Percentiles rank a stretch among this genome's conserved stretches.
These are phyloP conservation scores for Alces alces DNA, from an alignment of 2,113 vertebrate genomes.

Conservation along the genomic window DNA sequence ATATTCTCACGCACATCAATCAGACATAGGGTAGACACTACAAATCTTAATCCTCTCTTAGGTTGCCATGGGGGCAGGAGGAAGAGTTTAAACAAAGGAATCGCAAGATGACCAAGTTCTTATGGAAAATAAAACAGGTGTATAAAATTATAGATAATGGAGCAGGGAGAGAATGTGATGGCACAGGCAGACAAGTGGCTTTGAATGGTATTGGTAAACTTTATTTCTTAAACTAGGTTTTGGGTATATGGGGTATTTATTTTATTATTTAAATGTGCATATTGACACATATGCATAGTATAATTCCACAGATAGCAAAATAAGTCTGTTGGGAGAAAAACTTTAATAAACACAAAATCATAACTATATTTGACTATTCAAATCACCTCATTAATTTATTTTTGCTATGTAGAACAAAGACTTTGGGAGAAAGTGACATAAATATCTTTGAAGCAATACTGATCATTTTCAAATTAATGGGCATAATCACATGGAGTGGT, in stretches of 20 bases:
- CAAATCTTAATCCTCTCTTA: slow-evolving; percentile 59
- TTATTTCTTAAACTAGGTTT: background rate
- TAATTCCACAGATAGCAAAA: background rate
- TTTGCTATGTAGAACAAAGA: background rate
- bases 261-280: background rate
- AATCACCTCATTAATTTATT: background rate
- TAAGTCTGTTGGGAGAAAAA: background rate
- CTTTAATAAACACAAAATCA: background rate
- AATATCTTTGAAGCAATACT: background rate
- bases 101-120: background rate
- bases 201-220: background rate
- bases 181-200: background rate
- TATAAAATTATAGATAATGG: background rate
- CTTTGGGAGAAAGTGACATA: background rate
- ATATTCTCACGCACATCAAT: slow-evolving; percentile 72
- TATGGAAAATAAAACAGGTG: background rate
- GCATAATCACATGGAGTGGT: background rate
- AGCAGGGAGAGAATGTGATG: background rate
- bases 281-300: background rate
- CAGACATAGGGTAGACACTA: slow-evolving; percentile 61
- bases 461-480: background rate
- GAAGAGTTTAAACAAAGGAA: slow-evolving; percentile 57
- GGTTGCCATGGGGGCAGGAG: background rate
- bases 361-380: background rate
- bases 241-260: background rate